Base-by-base conservation (phyloP, 2,797 vertebrate species). In the Labroides dimidiatus region DNA sequence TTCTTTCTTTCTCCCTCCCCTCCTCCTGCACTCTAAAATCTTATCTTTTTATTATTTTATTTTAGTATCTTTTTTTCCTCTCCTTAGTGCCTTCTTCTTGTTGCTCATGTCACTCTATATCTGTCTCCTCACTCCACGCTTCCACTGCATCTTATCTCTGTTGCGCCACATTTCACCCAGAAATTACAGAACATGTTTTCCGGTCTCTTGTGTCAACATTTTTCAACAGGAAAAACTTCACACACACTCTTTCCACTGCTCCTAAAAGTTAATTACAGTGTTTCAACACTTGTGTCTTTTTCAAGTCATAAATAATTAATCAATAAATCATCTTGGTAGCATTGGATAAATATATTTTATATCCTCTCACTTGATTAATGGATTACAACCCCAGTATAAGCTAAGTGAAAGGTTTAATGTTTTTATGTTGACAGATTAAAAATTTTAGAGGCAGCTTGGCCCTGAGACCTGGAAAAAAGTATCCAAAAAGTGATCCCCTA, bases 101-200 rank as follows among this genome's bases (percentile, higher is more conserved):
- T 16, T 58, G 16, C 56, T 64, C 36, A 64, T 48, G 15, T 82
- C 73, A 59, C 62, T 59, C 56, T 53, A 19, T 75, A 56, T 74
- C 55, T 72, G 67, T 84, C 57, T 66, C 51, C n/a, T 73, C 63
- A 54, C 59, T 42, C 49, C 36, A 11, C 43, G 47, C 63, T 60
- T 71, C 45, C 83, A 58, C 75, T 77, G 76, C 76, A 74, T 51
- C 49, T 70, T 78, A 86, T 85, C 66, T 76, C 45, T 80, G 58
- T 80, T 69, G 37, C 64, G 53, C 44, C 69, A 75, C 69, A 80
- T 81, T 81, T 79, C 69, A 82, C 24, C 3, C 0, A 71, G 43
- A 48, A 64, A 21, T 54, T 37, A 63, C n/a, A 48, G 4, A 59
- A 65, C 9, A 47, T 9, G 27, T 54, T 68, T 15, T 39, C 24